phyloP scores from a whole-genome alignment of 2,113 vertebrate genomes.

The Felis chaus region DNA sequence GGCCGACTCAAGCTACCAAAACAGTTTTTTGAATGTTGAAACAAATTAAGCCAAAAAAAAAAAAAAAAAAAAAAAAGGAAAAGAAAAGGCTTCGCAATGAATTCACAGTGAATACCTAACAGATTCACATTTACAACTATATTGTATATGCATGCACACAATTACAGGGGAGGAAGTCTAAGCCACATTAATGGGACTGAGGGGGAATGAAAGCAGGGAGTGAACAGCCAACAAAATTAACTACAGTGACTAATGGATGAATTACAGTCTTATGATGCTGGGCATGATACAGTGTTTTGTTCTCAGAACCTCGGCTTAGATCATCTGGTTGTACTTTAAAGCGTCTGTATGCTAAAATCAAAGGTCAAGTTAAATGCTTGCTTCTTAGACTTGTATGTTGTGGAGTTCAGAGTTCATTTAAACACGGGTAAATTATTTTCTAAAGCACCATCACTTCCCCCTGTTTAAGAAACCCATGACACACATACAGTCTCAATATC shows the following conservation, averaged over 20 bases:
- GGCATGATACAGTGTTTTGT: background rate
- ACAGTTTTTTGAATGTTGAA: slow-evolving; percentile 45
- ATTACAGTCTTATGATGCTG: background rate
- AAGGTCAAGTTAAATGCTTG: slow-evolving; percentile 53
- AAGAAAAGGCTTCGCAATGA: background rate
- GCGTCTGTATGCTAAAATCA: slow-evolving; percentile 31
- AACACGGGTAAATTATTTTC: slow-evolving; percentile 44
- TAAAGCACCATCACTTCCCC: background rate
- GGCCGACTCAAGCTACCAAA: background rate
- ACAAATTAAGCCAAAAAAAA: slow-evolving; percentile 25
- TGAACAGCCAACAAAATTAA: slow-evolving; percentile 38
- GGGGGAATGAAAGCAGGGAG: background rate
- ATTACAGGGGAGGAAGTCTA: slow-evolving; percentile 16
- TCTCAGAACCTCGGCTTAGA: slow-evolving; percentile 1
- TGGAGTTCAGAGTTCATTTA: slow-evolving; percentile 58
- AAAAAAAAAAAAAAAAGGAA: background rate
- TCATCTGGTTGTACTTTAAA: slow-evolving; percentile 46
- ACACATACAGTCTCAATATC: background rate
- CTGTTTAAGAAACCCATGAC: background rate
- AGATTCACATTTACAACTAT: background rate
- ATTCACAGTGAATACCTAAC: background rate
- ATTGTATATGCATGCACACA: background rate
- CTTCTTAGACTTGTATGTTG: background rate
- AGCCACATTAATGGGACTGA: slow-evolving; percentile 27
- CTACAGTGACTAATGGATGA: slow-evolving; percentile 43